A percentile compares a stretch with the other conserved stretches of the same genome.
These are phyloP conservation scores for Eciton burchellii DNA, from an alignment of 1,140 invertebrate genomes.

Conservation along the genomic window DNA sequence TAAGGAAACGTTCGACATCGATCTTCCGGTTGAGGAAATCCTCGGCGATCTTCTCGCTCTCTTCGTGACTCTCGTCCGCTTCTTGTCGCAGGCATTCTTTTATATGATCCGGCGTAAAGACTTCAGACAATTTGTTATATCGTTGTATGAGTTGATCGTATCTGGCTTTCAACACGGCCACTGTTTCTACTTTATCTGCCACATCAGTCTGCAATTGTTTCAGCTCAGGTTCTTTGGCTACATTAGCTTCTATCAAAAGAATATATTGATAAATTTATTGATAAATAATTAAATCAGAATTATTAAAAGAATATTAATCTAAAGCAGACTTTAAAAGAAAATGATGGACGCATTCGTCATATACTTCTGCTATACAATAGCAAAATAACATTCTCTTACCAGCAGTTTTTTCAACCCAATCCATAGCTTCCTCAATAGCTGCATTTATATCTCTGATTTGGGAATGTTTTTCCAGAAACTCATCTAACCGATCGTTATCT, in stretches of 20 bases:
- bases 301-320: constrained; percentile 27
- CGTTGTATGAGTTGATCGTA: constrained; percentile 89
- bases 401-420: constrained; percentile 90
- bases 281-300: neutral
- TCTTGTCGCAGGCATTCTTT: constrained; percentile 88
- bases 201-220: constrained; percentile 88
- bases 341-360: neutral
- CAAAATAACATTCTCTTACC: constrained; percentile 82
- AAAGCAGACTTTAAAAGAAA: neutral
- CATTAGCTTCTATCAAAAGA: constrained; percentile 87
- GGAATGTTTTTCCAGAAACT: constrained; percentile 89
- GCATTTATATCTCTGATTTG: constrained; percentile 89
- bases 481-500: constrained; percentile 89
- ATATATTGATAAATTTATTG: neutral
- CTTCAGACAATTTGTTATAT: constrained; percentile 90
- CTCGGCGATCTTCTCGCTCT: constrained; percentile 91
- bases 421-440: constrained; percentile 90
- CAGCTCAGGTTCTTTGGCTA: constrained; percentile 88
- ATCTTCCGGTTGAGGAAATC: constrained; percentile 91
- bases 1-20: constrained; percentile 91
- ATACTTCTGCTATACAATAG: constrained; percentile 3
- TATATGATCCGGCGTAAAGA: constrained; percentile 91
- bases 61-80: constrained; percentile 89
- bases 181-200: constrained; percentile 87
- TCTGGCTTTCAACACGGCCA: constrained; percentile 89